Percentiles rank a stretch among this genome's conserved stretches.
phyloP scores from a whole-genome alignment of 2,888 invertebrate species.

The Paralinhomoeus sp. region DNA sequence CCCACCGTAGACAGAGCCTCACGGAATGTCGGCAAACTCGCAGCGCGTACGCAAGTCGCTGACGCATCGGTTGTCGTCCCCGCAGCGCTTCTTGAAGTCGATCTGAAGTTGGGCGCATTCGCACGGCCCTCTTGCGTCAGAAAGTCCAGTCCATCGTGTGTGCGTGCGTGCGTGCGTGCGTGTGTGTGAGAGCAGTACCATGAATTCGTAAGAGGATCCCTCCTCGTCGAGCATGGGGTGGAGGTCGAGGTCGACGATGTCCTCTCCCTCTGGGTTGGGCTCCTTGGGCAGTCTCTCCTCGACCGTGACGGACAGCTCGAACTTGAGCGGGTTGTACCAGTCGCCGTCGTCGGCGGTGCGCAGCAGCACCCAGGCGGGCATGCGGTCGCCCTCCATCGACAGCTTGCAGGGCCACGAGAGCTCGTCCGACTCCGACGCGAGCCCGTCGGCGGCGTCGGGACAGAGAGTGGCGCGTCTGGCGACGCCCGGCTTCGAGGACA shows the following conservation, averaged over 20 bases:
- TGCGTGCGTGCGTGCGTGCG: too few species aligned
- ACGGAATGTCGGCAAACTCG: background rate
- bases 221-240: constrained; percentile 18
- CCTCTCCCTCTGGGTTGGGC: constrained; percentile 6
- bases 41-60: constrained; percentile 23
- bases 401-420: too few species aligned
- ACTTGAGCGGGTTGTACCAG: constrained; percentile 28
- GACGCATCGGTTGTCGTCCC: constrained; percentile 28
- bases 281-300: background rate
- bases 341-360: constrained; percentile 23
- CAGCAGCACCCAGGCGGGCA: constrained; percentile 13
- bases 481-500: constrained; percentile 2
- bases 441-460: background rate
- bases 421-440: constrained; percentile 19
- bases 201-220: constrained; percentile 14
- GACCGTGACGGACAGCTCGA: constrained; percentile 17
- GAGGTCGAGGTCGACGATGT: constrained; percentile 11
- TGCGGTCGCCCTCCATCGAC: too few species aligned
- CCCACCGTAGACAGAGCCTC: too few species aligned
- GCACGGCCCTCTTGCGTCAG: too few species aligned
- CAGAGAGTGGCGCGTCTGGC: constrained; percentile 8
- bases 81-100: constrained; percentile 30
- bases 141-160: too few species aligned
- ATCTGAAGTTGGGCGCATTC: constrained; percentile 7
- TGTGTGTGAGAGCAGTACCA: constrained; percentile 3